Base-by-base conservation (phyloP, 2,113 vertebrate species). In the Hyla sarda region DNA sequence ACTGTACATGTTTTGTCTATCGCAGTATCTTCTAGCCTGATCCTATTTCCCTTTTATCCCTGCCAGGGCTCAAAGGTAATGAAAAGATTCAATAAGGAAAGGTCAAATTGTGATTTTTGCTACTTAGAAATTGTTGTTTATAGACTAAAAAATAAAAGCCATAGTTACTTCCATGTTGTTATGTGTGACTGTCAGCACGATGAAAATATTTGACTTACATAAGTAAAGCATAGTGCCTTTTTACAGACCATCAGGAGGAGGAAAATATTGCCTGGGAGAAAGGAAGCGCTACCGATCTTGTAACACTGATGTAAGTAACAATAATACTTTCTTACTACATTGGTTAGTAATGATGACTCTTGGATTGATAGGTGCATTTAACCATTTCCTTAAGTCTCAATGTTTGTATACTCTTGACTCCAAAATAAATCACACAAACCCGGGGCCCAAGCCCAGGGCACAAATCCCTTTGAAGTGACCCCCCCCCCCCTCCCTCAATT, bases 191-290 rank as follows among this genome's bases (percentile, higher is more conserved):
- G 5, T 10, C 0, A n/a, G 41, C 80, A 45, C 87, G 10, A 71
- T 75, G 19, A 74, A 67, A n/a, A 52, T 19, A 69, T 30, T 21
- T 89, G 87, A 72, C 82, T 88, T 87, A 89, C 89, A 89, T 72
- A 79, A 89, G 79, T 90, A 89, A 87, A 90, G 90, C 78, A 34
- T 84, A 90, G 82, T 82, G 23, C 90, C 19, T 93, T 94, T 91
- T 95, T 93, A 90, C 94, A 99, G 98, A 89, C 97, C 97, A 86
- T 97, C 97, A 87, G 97, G 98, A 91, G 97, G 97, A 95, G 98
- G 97, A 83, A 99, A 97, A 92, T 99, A 99, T 19, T 99, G 98
- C 91, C 97, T 99, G 75, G 98, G 98, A 69, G 97, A 99, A 92
- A 96, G 98, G 90, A 99, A 98, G 86, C 95, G 96, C 7, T 99